These are phyloP conservation scores for Gadus chalcogrammus DNA, from an alignment of 2,113 vertebrate genomes.

Conservation along the genomic window DNA sequence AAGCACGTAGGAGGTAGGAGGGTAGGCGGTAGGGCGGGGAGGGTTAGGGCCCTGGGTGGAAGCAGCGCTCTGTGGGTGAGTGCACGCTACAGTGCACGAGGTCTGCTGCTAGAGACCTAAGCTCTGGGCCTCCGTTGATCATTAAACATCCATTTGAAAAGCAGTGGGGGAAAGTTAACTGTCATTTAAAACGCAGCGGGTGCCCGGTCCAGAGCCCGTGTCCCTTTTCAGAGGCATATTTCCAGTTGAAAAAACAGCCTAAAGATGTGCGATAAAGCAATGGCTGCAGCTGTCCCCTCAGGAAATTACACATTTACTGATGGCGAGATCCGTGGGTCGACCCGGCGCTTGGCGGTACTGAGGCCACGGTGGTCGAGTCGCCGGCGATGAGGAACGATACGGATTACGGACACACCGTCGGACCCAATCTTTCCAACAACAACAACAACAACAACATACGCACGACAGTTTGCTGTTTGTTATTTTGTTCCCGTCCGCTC, in stretches of 20 bases:
- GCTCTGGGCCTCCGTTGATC: constrained; percentile 61
- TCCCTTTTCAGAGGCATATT: constrained; percentile 27
- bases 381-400: neutral
- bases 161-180: constrained; percentile 70
- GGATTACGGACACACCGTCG: too few relatives aligned
- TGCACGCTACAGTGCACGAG: constrained; percentile 36
- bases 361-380: constrained; percentile 8
- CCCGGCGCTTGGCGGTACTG: neutral
- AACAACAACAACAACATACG: neutral
- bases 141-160: constrained; percentile 72
- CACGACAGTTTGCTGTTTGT: constrained; percentile 33
- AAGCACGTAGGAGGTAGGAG: constrained; percentile 38
- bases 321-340: neutral
- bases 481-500: constrained; percentile 57
- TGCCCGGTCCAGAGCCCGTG: constrained; percentile 30
- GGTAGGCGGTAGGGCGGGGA: constrained; percentile 35
- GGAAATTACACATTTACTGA: neutral
- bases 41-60: constrained; percentile 2
- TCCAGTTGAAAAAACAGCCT: constrained; percentile 10
- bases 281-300: neutral
- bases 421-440: neutral
- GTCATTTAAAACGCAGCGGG: constrained; percentile 65
- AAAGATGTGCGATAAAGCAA: neutral
- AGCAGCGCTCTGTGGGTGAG: constrained; percentile 18
- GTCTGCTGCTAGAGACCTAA: constrained; percentile 48